Conservation (phyloP, 2,797 vertebrate genomes). For the Platalea minor region DNA sequence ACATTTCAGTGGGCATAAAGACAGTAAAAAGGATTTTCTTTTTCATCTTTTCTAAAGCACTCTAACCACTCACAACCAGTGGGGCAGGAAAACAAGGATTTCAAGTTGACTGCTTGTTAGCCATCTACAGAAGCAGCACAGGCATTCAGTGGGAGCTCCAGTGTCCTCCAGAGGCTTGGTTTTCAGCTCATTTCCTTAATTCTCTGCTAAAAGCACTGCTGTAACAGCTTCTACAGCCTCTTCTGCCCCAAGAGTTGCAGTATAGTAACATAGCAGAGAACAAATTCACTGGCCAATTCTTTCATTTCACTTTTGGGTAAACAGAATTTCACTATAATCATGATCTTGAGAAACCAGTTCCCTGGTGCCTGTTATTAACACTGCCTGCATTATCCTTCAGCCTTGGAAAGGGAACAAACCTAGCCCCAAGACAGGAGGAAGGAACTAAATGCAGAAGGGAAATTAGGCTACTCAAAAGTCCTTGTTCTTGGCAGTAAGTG, state of each 20-base stretch:
- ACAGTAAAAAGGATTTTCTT: background rate
- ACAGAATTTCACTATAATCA: background rate
- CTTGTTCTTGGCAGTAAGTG: background rate
- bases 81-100: background rate
- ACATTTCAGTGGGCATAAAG: background rate
- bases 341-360: background rate
- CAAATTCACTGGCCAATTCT: background rate
- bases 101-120: background rate
- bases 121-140: background rate
- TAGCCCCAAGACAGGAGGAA: slow-evolving; percentile 8
- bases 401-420: background rate
- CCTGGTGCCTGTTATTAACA: background rate
- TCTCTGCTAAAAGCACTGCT: background rate
- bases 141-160: background rate
- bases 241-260: background rate
- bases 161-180: background rate
- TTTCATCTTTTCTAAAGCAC: background rate
- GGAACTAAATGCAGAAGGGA: background rate
- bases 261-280: background rate
- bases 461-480: background rate
- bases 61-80: background rate
- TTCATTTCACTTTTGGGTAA: background rate
- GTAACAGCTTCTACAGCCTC: background rate
- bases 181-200: background rate
- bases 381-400: background rate